Conservation (phyloP, 1,140 invertebrate genomes). For the Macrocentrus cingulum region DNA sequence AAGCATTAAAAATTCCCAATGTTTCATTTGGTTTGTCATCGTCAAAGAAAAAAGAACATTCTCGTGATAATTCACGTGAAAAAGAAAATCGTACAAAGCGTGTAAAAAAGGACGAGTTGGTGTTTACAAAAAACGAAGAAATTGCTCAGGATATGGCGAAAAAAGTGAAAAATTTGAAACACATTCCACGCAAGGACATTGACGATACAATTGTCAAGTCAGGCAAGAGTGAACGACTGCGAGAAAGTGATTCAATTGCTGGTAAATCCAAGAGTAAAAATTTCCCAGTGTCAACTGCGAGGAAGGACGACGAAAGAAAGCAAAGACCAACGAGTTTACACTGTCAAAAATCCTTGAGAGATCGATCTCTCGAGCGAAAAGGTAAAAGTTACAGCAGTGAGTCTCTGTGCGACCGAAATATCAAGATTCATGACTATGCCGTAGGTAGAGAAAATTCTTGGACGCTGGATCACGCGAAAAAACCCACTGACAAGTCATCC, state of each 20-base stretch:
- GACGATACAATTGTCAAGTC: slow-evolving; percentile 34
- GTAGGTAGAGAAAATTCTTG: slow-evolving; percentile 36
- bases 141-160: slow-evolving; percentile 32
- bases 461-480: slow-evolving; percentile 36
- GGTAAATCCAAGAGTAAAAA: slow-evolving; percentile 46
- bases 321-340: slow-evolving; percentile 36
- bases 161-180: slow-evolving; percentile 41
- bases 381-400: slow-evolving; percentile 44
- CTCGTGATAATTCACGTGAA: slow-evolving; percentile 50
- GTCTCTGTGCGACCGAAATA: slow-evolving; percentile 34
- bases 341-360: slow-evolving; percentile 35
- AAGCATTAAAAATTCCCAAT: slow-evolving; percentile 50
- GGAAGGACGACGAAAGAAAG: slow-evolving; percentile 47
- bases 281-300: slow-evolving; percentile 39
- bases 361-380: slow-evolving; percentile 40
- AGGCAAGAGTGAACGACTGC: slow-evolving; percentile 41
- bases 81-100: slow-evolving; percentile 54
- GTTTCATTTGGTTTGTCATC: slow-evolving; percentile 44
- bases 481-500: slow-evolving; percentile 38
- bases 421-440: slow-evolving; percentile 41
- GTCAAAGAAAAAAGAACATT: slow-evolving; percentile 49
- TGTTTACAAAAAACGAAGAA: slow-evolving; percentile 38
- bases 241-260: slow-evolving; percentile 37
- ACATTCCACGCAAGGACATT: slow-evolving; percentile 43
- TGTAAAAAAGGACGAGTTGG: slow-evolving; percentile 48